phyloP scores from a whole-genome alignment of 2,888 invertebrate genomes.

The Globia sparganii region DNA sequence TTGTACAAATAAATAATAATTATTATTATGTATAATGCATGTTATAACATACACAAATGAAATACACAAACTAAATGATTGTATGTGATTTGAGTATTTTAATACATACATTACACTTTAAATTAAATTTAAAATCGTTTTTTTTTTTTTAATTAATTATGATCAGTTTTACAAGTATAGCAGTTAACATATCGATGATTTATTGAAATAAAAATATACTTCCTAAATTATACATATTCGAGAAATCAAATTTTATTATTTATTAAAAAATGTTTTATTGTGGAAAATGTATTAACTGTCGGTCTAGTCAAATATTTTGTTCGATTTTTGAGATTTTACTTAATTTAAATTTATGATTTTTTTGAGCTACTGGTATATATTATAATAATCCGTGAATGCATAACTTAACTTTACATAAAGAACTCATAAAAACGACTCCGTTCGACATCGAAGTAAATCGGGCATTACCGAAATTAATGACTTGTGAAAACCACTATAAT shows the following conservation, averaged over 20 bases:
- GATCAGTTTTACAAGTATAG: neutral
- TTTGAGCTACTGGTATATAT: neutral
- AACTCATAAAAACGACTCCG: too few relatives aligned
- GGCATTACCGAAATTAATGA: too few relatives aligned
- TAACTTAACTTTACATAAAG: neutral
- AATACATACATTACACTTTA: neutral
- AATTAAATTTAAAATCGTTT: neutral
- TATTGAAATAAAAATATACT: constrained; percentile 23
- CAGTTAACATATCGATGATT: constrained; percentile 44
- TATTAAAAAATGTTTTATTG: constrained; percentile 27
- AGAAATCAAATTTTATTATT: constrained; percentile 23
- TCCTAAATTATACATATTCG: constrained; percentile 32
- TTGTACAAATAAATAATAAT: neutral
- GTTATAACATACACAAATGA: constrained; percentile 14
- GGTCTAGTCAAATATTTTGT: constrained; percentile 25
- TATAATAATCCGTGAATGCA: neutral
- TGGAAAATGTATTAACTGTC: constrained; percentile 14
- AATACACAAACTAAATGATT: constrained; percentile 8
- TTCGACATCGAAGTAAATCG: neutral
- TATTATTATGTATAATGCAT: neutral
- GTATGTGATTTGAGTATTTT: constrained; percentile 10
- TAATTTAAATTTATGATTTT: neutral
- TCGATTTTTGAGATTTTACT: neutral
- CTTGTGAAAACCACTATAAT: neutral
- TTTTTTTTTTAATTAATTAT: neutral